Evolutionary conservation across 2,797 vertebrate genomes (phyloP), one percentile per base, ranked within the genome.

Genomic region (Sebastes kiyomatsui): DNA sequence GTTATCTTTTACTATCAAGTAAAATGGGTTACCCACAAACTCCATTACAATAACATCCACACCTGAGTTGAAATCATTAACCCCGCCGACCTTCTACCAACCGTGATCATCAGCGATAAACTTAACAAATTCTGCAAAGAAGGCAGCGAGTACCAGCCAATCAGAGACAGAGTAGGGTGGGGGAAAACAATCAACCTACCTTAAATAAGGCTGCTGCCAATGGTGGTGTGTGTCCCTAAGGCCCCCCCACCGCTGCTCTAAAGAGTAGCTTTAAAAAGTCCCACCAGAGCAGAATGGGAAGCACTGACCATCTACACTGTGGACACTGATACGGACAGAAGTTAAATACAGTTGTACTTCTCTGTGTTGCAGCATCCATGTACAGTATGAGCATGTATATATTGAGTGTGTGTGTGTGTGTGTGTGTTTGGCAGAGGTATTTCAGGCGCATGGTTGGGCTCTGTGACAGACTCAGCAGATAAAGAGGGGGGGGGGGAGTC

Each of bases 401-500:
- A 35, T 56, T 46, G 33, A 22, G 9, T 22, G 23, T 54, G 66
- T 65, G 38, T 73, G 18, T 62, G 14, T 61, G 25, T 27, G 5
- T 23, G 66, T 33, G 38, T 12, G 75, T 89, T 92, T 92, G 90
- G 81, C 90, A 85, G 88, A 86, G 86, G 84, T 91, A 91, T 92
- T 93, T 92, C 49, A 86, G 83, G 90, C 86, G 85, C 92, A 94
- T 93, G 89, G 90, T 75, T 80, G 75, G 81, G 86, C 88, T 87
- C 76, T 79, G 80, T 92, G 85, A 91, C 84, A 90, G 87, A 74
- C 86, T 82, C 77, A 84, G 66, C 12, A 85, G 81, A 83, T 72
- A 86, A 60, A 80, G 77, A 62, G 16, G 23, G 78, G 67, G 86
- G 32, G 74, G 72, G 87, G 79, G 81, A 85, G 83, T 76, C 85